A percentile compares a stretch with the other conserved stretches of the same genome.
phyloP scores from a whole-genome alignment of 2,888 invertebrate species.

The Agonopterix heracliana region DNA sequence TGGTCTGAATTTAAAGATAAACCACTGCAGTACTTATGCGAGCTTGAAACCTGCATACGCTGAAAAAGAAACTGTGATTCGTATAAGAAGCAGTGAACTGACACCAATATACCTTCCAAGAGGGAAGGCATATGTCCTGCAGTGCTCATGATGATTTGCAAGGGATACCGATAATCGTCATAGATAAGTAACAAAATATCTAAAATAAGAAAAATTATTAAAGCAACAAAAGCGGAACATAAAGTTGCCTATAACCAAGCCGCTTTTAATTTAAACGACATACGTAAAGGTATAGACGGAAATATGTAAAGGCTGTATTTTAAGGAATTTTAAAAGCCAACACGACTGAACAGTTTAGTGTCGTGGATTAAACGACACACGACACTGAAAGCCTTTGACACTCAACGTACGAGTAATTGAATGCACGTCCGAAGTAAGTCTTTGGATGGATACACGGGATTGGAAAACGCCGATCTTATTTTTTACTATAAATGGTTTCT shows the following conservation, averaged over 20 bases:
- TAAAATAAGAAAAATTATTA: too few species aligned
- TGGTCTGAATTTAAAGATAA: too few species aligned
- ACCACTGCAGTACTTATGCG: too few species aligned
- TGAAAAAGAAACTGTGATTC: too few species aligned
- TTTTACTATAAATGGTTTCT: too few species aligned
- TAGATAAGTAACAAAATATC: too few species aligned
- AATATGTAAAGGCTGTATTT: constrained; percentile 11
- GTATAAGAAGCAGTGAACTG: too few species aligned
- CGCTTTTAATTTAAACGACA: constrained; percentile 10
- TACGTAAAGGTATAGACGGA: not conserved
- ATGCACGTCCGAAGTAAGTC: constrained; percentile 36
- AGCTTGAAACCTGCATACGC: too few species aligned
- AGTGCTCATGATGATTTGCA: too few species aligned
- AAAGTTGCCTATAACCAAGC: constrained; percentile 9
- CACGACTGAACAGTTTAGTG: constrained; percentile 29
- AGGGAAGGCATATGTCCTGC: too few species aligned
- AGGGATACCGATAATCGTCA: too few species aligned
- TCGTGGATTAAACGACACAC: constrained; percentile 30
- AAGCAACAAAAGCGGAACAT: constrained; percentile 6
- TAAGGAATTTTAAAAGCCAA: constrained; percentile 21
- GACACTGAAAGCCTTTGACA: constrained; percentile 49
- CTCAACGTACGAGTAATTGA: constrained; percentile 45
- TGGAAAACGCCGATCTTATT: not conserved
- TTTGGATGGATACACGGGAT: constrained; percentile 14
- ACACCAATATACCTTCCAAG: too few species aligned